Conservation (phyloP, 2,797 vertebrate species). For the Acanthis flammea region DNA sequence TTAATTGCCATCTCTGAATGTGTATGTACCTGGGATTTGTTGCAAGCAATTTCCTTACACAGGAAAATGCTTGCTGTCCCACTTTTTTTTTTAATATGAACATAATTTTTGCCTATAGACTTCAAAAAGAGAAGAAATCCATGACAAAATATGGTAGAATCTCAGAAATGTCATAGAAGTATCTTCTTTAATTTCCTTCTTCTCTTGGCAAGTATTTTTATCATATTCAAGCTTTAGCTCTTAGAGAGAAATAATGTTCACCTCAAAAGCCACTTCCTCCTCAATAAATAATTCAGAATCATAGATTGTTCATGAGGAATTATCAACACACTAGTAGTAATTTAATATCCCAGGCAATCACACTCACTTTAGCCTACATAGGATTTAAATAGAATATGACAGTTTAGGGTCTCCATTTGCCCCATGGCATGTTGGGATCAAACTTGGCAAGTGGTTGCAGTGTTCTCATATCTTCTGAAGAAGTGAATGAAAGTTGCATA, state of each 20-base stretch:
- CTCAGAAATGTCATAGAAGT: neutral
- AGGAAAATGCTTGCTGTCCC: no score
- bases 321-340: conserved; percentile 60
- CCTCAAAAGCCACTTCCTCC: conserved; percentile 61
- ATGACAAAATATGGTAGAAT: neutral
- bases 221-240: conserved; percentile 35
- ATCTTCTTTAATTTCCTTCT: conserved; percentile 16
- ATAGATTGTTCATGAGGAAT: conserved; percentile 53
- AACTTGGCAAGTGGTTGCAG: conserved; percentile 61
- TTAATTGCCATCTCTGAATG: neutral
- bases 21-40: neutral
- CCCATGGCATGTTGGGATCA: conserved; percentile 62
- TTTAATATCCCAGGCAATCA: conserved; percentile 34
- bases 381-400: conserved; percentile 64
- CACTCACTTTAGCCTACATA: conserved; percentile 17
- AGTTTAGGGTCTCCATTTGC: conserved; percentile 68
- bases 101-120: neutral
- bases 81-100: neutral
- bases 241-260: conserved; percentile 38
- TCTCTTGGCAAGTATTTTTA: conserved; percentile 27
- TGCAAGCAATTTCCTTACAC: neutral
- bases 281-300: conserved; percentile 66
- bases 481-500: conserved; percentile 56
- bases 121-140: neutral
- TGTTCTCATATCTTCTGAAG: conserved; percentile 48